Evolutionary conservation across 2,888 invertebrate genomes (phyloP).

Genomic region (Leptura quadrifasciata): DNA sequence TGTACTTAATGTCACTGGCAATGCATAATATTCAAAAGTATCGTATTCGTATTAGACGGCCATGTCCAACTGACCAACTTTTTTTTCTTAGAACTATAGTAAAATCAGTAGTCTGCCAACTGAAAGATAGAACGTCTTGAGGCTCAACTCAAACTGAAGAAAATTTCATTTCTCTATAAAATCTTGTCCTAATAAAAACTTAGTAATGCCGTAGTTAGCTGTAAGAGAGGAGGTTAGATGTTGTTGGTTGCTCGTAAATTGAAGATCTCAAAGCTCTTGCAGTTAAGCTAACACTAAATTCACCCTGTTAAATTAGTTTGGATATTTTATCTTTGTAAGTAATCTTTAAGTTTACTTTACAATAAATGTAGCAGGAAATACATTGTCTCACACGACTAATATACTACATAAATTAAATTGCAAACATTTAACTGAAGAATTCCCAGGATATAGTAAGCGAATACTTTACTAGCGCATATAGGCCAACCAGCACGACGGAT

Average conservation of each 20-base stretch:
- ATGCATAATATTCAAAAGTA: too few species aligned
- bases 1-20: too few species aligned
- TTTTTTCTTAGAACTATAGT: too few species aligned
- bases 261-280: conserved; percentile 18
- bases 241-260: conserved; percentile 28
- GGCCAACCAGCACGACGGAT: too few species aligned
- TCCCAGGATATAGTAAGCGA: too few species aligned
- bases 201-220: conserved; percentile 17
- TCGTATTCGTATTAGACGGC: too few species aligned
- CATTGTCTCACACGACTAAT: not conserved
- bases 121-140: not conserved
- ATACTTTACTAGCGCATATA: too few species aligned
- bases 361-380: conserved; percentile 17
- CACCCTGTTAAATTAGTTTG: conserved; percentile 14
- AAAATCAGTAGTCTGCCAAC: not conserved
- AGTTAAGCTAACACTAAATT: conserved; percentile 15
- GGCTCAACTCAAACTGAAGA: not conserved
- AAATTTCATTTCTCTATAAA: conserved; percentile 12
- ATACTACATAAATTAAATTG: too few species aligned
- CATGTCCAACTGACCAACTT: too few species aligned
- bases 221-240: conserved; percentile 17
- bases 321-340: conserved; percentile 20
- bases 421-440: too few species aligned
- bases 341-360: conserved; percentile 10
- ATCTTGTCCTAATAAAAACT: conserved; percentile 25